phyloP scores from a whole-genome alignment of 2,888 invertebrate genomes.

The Acronicta alni region DNA sequence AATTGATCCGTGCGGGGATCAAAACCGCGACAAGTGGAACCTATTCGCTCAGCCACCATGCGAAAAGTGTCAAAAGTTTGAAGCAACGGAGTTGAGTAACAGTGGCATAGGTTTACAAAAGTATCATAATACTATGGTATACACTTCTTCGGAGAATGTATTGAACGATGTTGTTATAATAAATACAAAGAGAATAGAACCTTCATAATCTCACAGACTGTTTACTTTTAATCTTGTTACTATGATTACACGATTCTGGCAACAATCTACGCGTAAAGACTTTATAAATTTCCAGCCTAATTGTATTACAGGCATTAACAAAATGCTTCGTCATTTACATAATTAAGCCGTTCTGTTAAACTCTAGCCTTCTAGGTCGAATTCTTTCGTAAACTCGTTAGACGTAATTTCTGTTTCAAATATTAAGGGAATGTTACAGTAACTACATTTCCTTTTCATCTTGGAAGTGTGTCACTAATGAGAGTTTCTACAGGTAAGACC shows the following conservation, averaged over 20 bases:
- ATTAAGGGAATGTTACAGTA: not conserved
- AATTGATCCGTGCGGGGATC: too few relatives aligned
- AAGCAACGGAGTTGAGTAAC: too few relatives aligned
- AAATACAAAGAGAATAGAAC: not conserved
- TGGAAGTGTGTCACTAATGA: too few relatives aligned
- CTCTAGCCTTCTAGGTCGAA: constrained; percentile 13
- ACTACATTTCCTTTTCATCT: too few relatives aligned
- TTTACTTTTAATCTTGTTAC: not conserved
- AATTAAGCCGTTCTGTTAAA: constrained; percentile 23
- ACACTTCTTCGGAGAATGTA: too few relatives aligned
- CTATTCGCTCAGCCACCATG: too few relatives aligned
- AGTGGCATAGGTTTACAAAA: too few relatives aligned
- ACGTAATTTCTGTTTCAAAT: not conserved
- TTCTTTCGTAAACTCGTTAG: constrained; percentile 5
- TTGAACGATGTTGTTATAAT: too few relatives aligned
- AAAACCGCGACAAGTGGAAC: too few relatives aligned
- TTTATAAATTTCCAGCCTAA: constrained; percentile 12
- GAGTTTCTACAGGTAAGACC: too few relatives aligned
- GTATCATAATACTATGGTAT: too few relatives aligned
- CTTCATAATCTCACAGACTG: not conserved
- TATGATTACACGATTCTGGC: not conserved
- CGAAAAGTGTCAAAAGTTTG: too few relatives aligned
- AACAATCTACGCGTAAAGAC: constrained; percentile 1
- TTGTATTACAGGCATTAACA: constrained; percentile 28
- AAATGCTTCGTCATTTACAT: constrained; percentile 32